Base-by-base conservation (phyloP, 2,113 vertebrate species). In the Sitta europaea region DNA sequence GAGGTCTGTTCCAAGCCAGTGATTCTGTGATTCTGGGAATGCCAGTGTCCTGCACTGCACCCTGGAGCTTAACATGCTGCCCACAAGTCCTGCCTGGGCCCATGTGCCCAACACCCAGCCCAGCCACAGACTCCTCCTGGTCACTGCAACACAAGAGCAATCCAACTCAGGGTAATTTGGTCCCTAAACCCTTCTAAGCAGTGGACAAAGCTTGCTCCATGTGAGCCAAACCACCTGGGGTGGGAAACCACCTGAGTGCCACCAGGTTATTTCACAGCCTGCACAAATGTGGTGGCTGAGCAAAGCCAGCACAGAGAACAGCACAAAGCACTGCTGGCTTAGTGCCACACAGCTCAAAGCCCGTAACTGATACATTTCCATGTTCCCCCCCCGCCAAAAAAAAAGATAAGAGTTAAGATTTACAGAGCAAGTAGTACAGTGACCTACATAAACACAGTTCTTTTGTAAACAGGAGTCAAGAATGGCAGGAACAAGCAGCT, bases 361-460 rank as follows among this genome's bases (percentile, higher is more conserved):
- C 61, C 66, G 5, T 65, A 87, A 93, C 81, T 0, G 1, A 73
- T 47, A 61, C 43, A 68, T 65, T 92, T 74, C 35, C 83, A 59
- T 1, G 1, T 74, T 45, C 9, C 61, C 33, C 27, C 11, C 22
- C 2, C n/a, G n/a, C n/a, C n/a, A n/a, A n/a, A n/a, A 10, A 61
- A 76, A 86, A 90, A 75, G 62, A 74, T 81, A 88, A 58, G 78
- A 92, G 67, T 63, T 67, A 76, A n/a, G n/a, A n/a, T n/a, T 96
- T 33, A 36, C 31, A 63, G 62, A 33, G 81, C 45, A 36, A 92
- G 84, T 73, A 62, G 55, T 62, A 74, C 87, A 36, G 25, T 53
- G 92, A 93, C 95, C 96, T 79, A 90, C 62, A 92, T 72, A 88
- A 90, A 82, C 65, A 70, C 61, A 35, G 53, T 18, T 59, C 81